Base-by-base conservation (phyloP, 2,888 invertebrate species). In the Tachina fera region DNA sequence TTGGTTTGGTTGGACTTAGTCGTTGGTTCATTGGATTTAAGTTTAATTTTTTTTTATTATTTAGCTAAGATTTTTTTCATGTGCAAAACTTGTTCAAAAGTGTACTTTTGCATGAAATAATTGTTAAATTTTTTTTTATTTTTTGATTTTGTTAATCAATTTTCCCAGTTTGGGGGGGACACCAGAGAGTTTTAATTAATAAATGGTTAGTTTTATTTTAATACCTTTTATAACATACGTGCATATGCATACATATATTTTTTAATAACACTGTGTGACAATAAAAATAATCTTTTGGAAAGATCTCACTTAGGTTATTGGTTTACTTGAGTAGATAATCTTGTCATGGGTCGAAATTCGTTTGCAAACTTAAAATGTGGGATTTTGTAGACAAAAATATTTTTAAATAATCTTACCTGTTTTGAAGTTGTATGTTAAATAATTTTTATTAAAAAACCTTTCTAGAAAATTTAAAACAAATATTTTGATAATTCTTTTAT, bases 1-100 rank as follows among this genome's bases (percentile, higher is more conserved):
- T 3, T 13, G 49, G 53, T 53, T 3, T 13, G 49, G 53, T 53
- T 61, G 61, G 61, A 71, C 84, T 31, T 31, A 31, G 63, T 75
- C 67, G 81, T 84, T 81, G 84, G 72, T 85, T 86, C 82, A 86
- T 86, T 86, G 83, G 75, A 86, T 86, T 82, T 86, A 77, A 81
- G 74, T 81, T 81, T 60, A 16, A 75, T 47, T 51, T 41, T 49
- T 65, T 67, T 68, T 71, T 63, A 70, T 71, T 70, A 71, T 58
- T 47, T 58, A n/a, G n/a, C 22, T 31, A 65, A 65, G 58, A 41
- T 16, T 70, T 74, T 83, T 67, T 56, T 22, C 39, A 65, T n/a
- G 76, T 31, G 31, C 41, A 70, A 75, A 53, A 61, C 68, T 71
- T 43, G 4, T 71, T 67, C 60, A 43, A 49, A 70, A 51, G 78